phyloP scores from a whole-genome alignment of 2,888 invertebrate genomes.

The Cephus runcator region DNA sequence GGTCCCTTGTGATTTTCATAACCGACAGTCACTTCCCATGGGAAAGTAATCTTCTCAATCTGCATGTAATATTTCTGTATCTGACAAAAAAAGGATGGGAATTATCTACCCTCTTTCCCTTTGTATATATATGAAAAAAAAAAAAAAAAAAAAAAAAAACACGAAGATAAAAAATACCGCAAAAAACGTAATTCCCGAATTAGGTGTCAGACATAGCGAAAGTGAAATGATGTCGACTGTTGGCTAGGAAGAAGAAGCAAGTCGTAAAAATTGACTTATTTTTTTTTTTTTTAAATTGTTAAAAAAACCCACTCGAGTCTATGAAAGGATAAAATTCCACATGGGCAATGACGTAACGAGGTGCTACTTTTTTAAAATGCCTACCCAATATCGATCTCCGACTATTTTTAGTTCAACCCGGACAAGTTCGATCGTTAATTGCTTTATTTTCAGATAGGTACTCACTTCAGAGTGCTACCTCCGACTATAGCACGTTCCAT shows the following conservation, averaged over 20 bases:
- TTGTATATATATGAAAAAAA: too few relatives aligned
- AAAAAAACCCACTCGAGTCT: too few relatives aligned
- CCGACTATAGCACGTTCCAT: not conserved
- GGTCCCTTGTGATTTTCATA: not conserved
- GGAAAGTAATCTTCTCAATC: not conserved
- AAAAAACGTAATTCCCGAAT: not conserved
- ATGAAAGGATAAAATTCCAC: too few relatives aligned
- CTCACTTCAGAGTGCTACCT: not conserved
- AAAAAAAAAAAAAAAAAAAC: too few relatives aligned
- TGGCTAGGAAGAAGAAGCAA: not conserved
- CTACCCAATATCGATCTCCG: conserved; percentile 20
- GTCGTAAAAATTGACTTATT: not conserved
- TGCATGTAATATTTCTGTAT: not conserved
- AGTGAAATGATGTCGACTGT: not conserved
- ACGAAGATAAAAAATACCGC: too few relatives aligned
- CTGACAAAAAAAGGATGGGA: not conserved
- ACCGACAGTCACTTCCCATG: not conserved
- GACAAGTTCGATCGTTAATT: conserved; percentile 29
- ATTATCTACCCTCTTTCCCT: not conserved
- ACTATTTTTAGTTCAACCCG: conserved; percentile 24
- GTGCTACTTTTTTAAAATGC: not conserved
- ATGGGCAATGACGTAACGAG: not conserved
- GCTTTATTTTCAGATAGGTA: conserved; percentile 22
- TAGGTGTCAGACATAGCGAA: not conserved
- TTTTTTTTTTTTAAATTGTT: not conserved